These are phyloP conservation scores for Phymorhynchus buccinoides DNA, from an alignment of 1,140 invertebrate species.

Conservation along the genomic window DNA sequence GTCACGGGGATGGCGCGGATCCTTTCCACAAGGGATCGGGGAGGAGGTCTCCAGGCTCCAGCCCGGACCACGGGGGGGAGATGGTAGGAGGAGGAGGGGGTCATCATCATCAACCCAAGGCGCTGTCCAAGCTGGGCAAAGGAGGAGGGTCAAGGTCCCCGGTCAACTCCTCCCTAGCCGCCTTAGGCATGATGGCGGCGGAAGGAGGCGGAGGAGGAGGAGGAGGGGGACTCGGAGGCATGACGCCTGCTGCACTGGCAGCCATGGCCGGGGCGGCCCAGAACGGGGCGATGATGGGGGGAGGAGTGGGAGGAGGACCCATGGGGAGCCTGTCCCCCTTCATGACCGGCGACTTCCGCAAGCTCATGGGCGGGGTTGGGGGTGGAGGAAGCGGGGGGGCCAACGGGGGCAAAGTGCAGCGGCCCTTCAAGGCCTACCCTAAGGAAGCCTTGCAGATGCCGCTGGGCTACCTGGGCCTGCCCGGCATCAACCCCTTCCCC, in stretches of 20 bases:
- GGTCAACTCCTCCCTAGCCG: not conserved
- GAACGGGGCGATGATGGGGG: slow-evolving; percentile 30
- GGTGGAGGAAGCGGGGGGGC: not conserved
- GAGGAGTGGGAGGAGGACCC: not conserved
- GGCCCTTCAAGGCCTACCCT: slow-evolving; percentile 82
- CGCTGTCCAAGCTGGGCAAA: not conserved
- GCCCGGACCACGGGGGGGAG: not conserved
- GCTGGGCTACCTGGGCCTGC: slow-evolving; percentile 62
- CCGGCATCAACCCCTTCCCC: slow-evolving; percentile 37
- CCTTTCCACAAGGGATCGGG: not conserved
- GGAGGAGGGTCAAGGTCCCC: not conserved
- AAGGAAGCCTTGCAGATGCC: slow-evolving; percentile 79
- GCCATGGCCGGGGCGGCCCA: slow-evolving; percentile 20
- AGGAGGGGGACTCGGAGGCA: not conserved
- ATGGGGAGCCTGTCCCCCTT: not conserved
- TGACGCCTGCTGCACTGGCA: slow-evolving; percentile 18
- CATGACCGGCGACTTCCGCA: slow-evolving; percentile 16
- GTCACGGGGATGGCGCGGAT: not conserved
- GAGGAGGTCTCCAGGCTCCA: not conserved
- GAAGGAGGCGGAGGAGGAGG: not conserved
- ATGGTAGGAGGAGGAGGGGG: not conserved
- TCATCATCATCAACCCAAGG: too few species aligned
- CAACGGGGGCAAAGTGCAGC: slow-evolving; percentile 70
- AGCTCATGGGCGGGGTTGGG: not conserved
- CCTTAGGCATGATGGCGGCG: slow-evolving; percentile 5